phyloP scores from a whole-genome alignment of 2,113 vertebrate genomes.

The Coryphaenoides rupestris region DNA sequence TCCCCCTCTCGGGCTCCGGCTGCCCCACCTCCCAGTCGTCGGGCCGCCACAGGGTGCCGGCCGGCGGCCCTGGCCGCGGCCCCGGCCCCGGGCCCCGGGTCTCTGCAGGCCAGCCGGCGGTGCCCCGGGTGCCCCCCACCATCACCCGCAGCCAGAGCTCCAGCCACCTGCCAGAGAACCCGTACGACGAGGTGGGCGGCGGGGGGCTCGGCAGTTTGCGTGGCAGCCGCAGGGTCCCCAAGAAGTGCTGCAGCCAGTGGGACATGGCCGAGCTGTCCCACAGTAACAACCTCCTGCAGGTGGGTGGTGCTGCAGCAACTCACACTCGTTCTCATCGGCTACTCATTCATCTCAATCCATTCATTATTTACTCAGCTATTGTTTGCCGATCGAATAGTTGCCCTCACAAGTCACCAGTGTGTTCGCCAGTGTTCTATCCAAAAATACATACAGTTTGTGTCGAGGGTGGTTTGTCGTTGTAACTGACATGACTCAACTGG shows the following conservation, averaged over 20 bases:
- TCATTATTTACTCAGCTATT: no score
- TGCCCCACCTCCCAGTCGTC: conserved; percentile 38
- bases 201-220: conserved; percentile 30
- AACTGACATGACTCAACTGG: no score
- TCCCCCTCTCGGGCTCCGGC: conserved; percentile 51
- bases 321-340: no score
- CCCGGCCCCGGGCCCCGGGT: no score
- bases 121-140: conserved; percentile 54
- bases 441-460: no score
- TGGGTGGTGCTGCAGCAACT: conserved; percentile 25
- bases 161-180: conserved; percentile 65
- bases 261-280: conserved; percentile 49
- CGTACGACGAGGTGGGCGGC: conserved; percentile 40
- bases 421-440: no score
- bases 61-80: no score
- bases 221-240: conserved; percentile 33
- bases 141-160: conserved; percentile 75
- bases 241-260: conserved; percentile 71
- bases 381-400: no score
- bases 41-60: conserved; percentile 46
- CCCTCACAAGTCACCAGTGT: no score
- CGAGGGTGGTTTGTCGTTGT: no score
- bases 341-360: no score
- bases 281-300: conserved; percentile 61
- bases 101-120: not conserved